Percentiles rank a stretch among this genome's conserved stretches.
Conservation (phyloP, 2,113 vertebrate genomes). For the Megaceryle maxima region DNA sequence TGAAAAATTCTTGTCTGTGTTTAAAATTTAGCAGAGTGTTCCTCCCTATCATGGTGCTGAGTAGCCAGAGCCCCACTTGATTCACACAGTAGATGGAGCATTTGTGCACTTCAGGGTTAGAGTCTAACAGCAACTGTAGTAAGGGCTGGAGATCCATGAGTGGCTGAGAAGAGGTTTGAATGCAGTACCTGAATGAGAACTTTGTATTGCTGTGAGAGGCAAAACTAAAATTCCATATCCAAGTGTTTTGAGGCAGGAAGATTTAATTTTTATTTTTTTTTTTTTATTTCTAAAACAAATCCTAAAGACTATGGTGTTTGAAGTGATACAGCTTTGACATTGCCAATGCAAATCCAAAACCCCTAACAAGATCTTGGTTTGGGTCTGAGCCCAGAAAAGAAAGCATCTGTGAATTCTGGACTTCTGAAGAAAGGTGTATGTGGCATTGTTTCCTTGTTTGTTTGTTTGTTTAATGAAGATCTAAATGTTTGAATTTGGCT, state of each 20-base stretch:
- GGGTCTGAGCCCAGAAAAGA: background rate
- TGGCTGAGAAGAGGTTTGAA: background rate
- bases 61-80: background rate
- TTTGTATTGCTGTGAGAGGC: background rate
- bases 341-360: background rate
- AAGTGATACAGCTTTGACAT: background rate
- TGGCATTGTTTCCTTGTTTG: background rate
- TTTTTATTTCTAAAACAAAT: background rate
- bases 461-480: background rate
- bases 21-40: background rate
- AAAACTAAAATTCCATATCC: background rate
- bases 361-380: background rate
- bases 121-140: rapidly evolving
- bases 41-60: background rate
- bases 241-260: background rate
- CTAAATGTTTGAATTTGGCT: background rate
- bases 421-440: background rate
- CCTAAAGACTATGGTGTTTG: background rate
- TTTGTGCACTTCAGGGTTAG: background rate
- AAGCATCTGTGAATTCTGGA: background rate
- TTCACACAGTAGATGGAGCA: background rate
- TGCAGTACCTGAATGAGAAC: background rate
- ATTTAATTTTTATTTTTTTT: background rate
- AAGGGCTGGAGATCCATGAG: background rate
- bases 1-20: background rate